Evolutionary conservation across 2,888 invertebrate genomes (phyloP), one percentile per base, ranked within the genome.

Genomic region (Lissonota sp.): DNA sequence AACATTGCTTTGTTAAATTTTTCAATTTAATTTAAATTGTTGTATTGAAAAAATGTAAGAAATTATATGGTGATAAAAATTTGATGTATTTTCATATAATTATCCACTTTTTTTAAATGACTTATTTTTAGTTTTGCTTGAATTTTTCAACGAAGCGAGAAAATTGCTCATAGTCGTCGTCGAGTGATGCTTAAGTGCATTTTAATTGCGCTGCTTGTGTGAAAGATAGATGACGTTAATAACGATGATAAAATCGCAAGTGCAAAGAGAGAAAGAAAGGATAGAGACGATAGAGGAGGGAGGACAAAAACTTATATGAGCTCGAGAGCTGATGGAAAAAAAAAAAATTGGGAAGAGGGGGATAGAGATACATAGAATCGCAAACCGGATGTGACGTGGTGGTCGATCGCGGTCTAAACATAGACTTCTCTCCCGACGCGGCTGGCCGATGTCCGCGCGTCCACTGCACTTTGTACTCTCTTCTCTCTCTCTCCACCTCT

Each of bases 341-440:
- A n/a, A 26, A 26, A 10, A 62, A 14, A 12, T 42, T 62, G 72
- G 12, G 53, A 53, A 62, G 53, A 42, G 72, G 53, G 57, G 64
- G 12, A 53, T 53, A 53, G 14, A 66, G 78, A 81, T 78, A 85
- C 84, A 86, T 71, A 85, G 88, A 84, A 82, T 83, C 82, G 85
- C 76, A 85, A 85, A 88, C 89, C 90, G 90, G 90, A 90, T 88
- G 88, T 90, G 90, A 90, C 90, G 90, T 87, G 82, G 86, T 76
- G 39, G 80, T 67, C 71, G 72, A 49, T 62, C 84, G 78, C 81
- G 80, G 84, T 88, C 90, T 90, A 90, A 90, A 90, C 89, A 90
- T 90, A 90, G 89, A 90, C 86, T 84, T 53, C 79, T 70, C 82
- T 83, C 75, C 80, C 46, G 37, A 42, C 40, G 37, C 64, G 72